Evolutionary conservation across 2,113 vertebrate species (phyloP).

Genomic region (Vombatus ursinus): DNA sequence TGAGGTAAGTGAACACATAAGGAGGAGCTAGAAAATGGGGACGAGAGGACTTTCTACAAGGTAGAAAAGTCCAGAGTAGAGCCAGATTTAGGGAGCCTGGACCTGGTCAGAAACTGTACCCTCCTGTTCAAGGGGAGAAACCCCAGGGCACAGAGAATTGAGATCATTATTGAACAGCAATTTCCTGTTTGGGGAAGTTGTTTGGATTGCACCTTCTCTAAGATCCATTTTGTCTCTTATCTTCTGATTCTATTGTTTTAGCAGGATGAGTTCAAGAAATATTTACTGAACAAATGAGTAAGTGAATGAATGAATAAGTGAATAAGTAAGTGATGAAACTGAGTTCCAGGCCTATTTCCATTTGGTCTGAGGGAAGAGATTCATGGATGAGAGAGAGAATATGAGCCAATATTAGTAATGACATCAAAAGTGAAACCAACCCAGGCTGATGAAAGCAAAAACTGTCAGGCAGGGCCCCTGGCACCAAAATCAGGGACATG

Average conservation of each 20-base stretch:
- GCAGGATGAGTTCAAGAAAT: not conserved
- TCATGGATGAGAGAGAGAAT: not conserved
- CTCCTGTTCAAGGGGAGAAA: not conserved
- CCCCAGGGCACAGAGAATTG: not conserved
- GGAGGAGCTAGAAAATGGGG: not conserved
- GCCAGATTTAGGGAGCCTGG: not conserved
- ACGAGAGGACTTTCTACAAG: not conserved
- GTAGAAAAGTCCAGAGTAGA: not conserved
- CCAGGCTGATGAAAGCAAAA: not conserved
- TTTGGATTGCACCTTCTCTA: not conserved
- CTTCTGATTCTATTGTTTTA: not conserved
- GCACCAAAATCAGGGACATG: not conserved
- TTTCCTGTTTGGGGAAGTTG: not conserved
- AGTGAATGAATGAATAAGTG: not conserved
- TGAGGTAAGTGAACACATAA: not conserved
- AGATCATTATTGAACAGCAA: not conserved
- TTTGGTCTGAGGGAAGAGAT: not conserved
- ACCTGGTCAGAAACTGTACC: not conserved
- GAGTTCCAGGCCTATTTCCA: not conserved
- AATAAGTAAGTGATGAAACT: not conserved
- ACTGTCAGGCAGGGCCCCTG: not conserved
- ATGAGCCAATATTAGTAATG: not conserved
- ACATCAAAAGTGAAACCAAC: not conserved
- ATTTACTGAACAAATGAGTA: not conserved
- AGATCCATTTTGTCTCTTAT: not conserved